phyloP scores from a whole-genome alignment of 2,888 invertebrate genomes.

The Pammene fasciana region DNA sequence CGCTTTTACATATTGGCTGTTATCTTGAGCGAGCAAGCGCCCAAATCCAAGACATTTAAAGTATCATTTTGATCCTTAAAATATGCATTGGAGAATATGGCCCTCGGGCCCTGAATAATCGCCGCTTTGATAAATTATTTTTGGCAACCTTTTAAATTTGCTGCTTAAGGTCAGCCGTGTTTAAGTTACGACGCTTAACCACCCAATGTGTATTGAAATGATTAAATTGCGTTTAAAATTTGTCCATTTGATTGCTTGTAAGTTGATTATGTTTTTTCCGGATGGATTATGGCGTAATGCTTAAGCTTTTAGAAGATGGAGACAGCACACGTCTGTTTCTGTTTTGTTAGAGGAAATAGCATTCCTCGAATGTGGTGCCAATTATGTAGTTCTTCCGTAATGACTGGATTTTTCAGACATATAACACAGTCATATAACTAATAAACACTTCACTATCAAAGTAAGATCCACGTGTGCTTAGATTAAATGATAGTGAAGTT shows the following conservation, averaged over 20 bases:
- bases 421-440: too few species aligned
- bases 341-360: too few species aligned
- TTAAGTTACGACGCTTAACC: constrained; percentile 54
- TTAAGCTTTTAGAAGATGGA: too few species aligned
- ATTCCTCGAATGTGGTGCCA: too few species aligned
- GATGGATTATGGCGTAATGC: neutral
- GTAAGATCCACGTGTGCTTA: neutral
- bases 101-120: constrained; percentile 63
- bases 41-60: neutral
- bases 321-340: too few species aligned
- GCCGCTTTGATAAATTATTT: constrained; percentile 69
- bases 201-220: constrained; percentile 50
- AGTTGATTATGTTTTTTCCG: neutral
- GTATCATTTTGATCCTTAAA: neutral
- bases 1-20: neutral
- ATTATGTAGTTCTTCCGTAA: too few species aligned
- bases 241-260: constrained; percentile 13
- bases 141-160: constrained; percentile 66
- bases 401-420: too few species aligned
- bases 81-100: neutral
- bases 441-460: too few species aligned
- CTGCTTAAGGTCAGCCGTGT: constrained; percentile 50
- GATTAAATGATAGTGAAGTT: neutral
- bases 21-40: neutral
- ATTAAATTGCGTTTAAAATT: constrained; percentile 28